phyloP scores from a whole-genome alignment of 2,113 vertebrate species.

The Conger conger region DNA sequence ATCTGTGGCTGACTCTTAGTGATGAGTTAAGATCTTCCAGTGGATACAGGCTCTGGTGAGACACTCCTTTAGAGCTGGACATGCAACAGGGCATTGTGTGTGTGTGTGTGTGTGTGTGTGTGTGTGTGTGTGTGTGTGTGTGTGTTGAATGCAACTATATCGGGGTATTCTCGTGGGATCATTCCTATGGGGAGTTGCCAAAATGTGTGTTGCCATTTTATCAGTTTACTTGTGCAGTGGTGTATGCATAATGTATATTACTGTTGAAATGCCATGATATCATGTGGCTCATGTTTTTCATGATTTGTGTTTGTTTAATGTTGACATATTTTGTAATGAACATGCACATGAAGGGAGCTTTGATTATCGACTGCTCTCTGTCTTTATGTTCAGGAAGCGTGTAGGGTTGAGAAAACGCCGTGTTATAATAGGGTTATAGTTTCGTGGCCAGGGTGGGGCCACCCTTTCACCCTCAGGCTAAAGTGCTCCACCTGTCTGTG shows the following conservation, averaged over 20 bases:
- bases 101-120: too few relatives aligned
- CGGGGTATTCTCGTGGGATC: neutral
- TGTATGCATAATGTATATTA: neutral
- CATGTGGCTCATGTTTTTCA: neutral
- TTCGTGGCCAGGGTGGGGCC: too few relatives aligned
- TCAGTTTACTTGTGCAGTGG: neutral
- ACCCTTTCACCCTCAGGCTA: too few relatives aligned
- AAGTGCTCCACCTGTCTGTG: too few relatives aligned
- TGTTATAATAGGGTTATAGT: too few relatives aligned
- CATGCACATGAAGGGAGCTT: too few relatives aligned
- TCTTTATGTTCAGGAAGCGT: too few relatives aligned
- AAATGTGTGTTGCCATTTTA: neutral
- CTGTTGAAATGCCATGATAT: neutral
- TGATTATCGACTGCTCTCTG: too few relatives aligned
- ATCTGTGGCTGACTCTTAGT: neutral
- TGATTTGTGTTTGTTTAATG: neutral
- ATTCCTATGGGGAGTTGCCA: neutral
- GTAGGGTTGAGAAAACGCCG: too few relatives aligned
- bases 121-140: too few relatives aligned
- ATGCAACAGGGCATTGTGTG: neutral
- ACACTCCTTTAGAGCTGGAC: neutral
- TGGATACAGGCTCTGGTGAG: neutral
- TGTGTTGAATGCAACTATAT: neutral
- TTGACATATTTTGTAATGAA: neutral
- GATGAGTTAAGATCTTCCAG: neutral